Base-by-base conservation (phyloP, 1,140 invertebrate species). In the Papilio dardanus region DNA sequence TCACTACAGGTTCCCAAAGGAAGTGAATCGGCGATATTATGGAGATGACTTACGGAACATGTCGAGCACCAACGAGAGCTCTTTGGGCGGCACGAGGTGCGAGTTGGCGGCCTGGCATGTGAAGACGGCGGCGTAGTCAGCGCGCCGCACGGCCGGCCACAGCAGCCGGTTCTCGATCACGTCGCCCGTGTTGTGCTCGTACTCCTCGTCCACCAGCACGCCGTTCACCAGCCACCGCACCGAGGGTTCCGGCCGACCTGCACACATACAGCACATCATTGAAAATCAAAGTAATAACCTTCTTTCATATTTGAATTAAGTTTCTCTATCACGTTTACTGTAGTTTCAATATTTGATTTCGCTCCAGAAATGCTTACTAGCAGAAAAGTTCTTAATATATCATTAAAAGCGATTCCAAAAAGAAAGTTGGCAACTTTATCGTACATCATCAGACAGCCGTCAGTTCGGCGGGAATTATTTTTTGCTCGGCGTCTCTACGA, bases 61-160 rank as follows among this genome's bases (percentile, higher is more conserved):
- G 86, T 98, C 97, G 54, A 98, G 92, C 28, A 96, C 94, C 71
- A 98, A 95, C 19, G 96, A 95, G 3, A 96, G 95, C 86, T 96
- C 96, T 85, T 96, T 96, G 10, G 97, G 96, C 81, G 96, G 95
- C 33, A 96, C 96, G 30, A 98, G 95, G 80, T 96, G 94, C 7
- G 97, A 98, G 89, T 98, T 98, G 79, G 95, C 94, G 12, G 97
- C 97, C 86, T 97, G 96, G 88, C 97, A 98, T 46, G 96, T 97
- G 88, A 97, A 97, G 79, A 97, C 96, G 2, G 96, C 95, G 75
- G 97, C 96, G 74, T 98, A 95, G 92, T 98, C 96, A n/a, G 96
- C 95, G 37, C 97, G 94, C 31, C 95, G 94, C 71, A 98, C 95
- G 16, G 95, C 94, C 35, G 95, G 95, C 94, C 97, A 96, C 65